phyloP scores from a whole-genome alignment of 2,113 vertebrate species.

The Petrocephalus microphthalmus region DNA sequence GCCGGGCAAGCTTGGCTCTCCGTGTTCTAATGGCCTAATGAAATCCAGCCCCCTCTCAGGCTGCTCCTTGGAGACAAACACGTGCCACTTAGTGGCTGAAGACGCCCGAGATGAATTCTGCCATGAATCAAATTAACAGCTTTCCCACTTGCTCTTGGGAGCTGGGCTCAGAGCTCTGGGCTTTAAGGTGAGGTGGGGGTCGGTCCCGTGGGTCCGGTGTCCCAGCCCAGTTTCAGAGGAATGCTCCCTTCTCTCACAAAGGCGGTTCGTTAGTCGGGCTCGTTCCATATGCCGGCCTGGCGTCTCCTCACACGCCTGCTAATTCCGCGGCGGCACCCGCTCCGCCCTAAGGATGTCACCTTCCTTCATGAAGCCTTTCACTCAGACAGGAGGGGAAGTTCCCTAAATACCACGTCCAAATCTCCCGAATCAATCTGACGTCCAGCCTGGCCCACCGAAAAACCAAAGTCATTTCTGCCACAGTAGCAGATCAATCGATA shows the following conservation, averaged over 20 bases:
- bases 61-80: slow-evolving; percentile 55
- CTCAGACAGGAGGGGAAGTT: not conserved
- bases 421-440: slow-evolving; percentile 22
- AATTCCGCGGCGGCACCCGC: slow-evolving; percentile 62
- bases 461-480: slow-evolving; percentile 22
- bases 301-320: slow-evolving; percentile 57
- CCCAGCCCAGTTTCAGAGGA: slow-evolving; percentile 32
- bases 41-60: slow-evolving; percentile 59
- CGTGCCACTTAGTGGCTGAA: slow-evolving; percentile 53
- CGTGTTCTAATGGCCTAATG: slow-evolving; percentile 52
- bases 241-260: slow-evolving; percentile 38
- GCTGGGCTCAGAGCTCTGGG: slow-evolving; percentile 29
- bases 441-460: slow-evolving; percentile 31
- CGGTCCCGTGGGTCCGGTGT: not conserved
- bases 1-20: not conserved
- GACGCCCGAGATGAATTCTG: slow-evolving; percentile 61
- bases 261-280: slow-evolving; percentile 59
- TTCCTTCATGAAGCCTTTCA: slow-evolving; percentile 49
- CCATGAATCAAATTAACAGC: slow-evolving; percentile 64
- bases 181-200: slow-evolving; percentile 29
- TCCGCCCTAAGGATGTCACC: slow-evolving; percentile 55
- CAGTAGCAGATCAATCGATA: slow-evolving; percentile 31
- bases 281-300: slow-evolving; percentile 48
- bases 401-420: not conserved
- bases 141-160: slow-evolving; percentile 35